Evolutionary conservation across 30 jellyfish, hydroid and myxozoan genomes (phyloP).

Genomic region (Cassiopea andromeda): DNA sequence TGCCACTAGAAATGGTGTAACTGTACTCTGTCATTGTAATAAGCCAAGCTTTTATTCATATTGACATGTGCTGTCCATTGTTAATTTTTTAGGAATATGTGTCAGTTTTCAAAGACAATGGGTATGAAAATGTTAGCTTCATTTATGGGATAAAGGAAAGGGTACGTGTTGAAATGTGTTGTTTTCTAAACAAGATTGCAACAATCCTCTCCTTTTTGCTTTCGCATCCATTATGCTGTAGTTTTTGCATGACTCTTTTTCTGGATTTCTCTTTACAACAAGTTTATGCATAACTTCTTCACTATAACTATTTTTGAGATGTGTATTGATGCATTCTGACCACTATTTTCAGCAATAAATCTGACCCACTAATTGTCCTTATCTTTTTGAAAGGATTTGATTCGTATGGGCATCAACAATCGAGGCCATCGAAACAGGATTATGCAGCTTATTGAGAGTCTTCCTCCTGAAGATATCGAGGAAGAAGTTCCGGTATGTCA

Average conservation of each 20-base stretch:
- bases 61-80: neutral
- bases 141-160: constrained; percentile 92
- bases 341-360: neutral
- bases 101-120: constrained; percentile 70
- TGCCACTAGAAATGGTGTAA: too few relatives aligned
- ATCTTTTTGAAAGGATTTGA: constrained; percentile 65
- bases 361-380: neutral
- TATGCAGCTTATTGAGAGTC: constrained; percentile 62
- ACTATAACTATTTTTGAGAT: too few relatives aligned
- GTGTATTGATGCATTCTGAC: neutral
- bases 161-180: constrained; percentile 35
- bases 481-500: constrained; percentile 92
- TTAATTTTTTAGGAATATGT: constrained; percentile 61
- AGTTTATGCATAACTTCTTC: too few relatives aligned
- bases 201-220: neutral
- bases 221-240: neutral
- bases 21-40: neutral
- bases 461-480: constrained; percentile 93
- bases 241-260: too few relatives aligned
- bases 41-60: neutral
- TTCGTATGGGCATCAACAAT: constrained; percentile 79
- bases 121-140: constrained; percentile 92
- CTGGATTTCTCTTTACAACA: too few relatives aligned
- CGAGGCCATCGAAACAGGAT: constrained; percentile 94
- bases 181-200: neutral